Base-by-base conservation (phyloP, 1,140 invertebrate genomes). In the Brachionus plicatilis region DNA sequence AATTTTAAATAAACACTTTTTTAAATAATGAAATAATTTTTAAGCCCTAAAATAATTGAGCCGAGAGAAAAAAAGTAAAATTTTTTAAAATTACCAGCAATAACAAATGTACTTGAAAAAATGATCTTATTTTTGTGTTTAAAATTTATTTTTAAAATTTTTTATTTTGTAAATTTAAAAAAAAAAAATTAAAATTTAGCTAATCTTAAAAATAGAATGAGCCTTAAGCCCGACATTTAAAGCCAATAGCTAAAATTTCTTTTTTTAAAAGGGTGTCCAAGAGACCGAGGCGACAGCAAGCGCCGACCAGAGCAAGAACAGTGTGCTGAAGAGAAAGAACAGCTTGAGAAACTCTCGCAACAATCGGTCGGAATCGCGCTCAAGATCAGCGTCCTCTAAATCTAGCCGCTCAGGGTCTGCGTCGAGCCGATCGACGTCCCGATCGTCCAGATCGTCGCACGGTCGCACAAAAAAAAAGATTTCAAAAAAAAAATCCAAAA, bases 111-210 rank as follows among this genome's bases (percentile, higher is more conserved):
- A 27, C 20, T 60, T 27, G 8, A 60, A 60, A n/a, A 50, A 14
- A 37, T 72, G 17, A 41, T 43, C 68, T 72, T 72, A 41, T 43
- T 45, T 72, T 72, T 72, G 33, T 72, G 68, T 72, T 8, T 8
- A 45, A 43, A n/a, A 45, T 33, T 68, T 7, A 24, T 72, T 20
- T n/a, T n/a, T 20, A 45, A 20, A n/a, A 43, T 72, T 43, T 72
- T 17, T 72, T 72, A 41, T 72, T 72, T 72, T 72, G n/a, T 72
- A 43, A 72, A 72, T 72, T 72, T 43, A n/a, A n/a, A n/a, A 72
- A 72, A 72, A 43, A 43, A 60, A 6, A 37, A 50, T 56, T 68
- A 68, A 72, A 72, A 72, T n/a, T 72, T 72, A 72, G 68, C 68
- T 72, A 72, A 72, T 72, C 68, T 72, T 68, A 72, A 41, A 29